phyloP scores from a whole-genome alignment of 2,113 vertebrate genomes.

The Hippocampus guttulatus region DNA sequence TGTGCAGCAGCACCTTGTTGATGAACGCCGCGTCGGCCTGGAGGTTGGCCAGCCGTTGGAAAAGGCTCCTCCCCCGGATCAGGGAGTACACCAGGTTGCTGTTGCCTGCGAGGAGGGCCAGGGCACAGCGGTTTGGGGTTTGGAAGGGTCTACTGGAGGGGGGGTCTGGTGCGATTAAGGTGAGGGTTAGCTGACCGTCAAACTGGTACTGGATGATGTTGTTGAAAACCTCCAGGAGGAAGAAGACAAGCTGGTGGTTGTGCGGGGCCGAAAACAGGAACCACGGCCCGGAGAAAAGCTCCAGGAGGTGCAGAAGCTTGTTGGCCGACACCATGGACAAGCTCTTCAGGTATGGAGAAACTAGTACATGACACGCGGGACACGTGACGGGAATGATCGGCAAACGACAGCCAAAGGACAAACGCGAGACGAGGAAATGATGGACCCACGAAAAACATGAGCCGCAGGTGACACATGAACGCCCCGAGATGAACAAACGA shows the following conservation, averaged over 20 bases:
- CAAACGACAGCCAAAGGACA: background rate
- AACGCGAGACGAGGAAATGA: too few relatives aligned
- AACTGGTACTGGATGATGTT: slow-evolving; percentile 99
- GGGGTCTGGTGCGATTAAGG: background rate
- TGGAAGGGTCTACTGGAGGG: background rate
- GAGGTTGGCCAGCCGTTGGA: slow-evolving; percentile 94
- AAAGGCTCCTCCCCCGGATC: slow-evolving; percentile 88
- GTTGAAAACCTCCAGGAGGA: slow-evolving; percentile 95
- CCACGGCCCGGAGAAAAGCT: slow-evolving; percentile 92
- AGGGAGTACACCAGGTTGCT: slow-evolving; percentile 91
- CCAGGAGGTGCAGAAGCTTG: slow-evolving; percentile 92
- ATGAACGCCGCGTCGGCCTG: slow-evolving; percentile 78
- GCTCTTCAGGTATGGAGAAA: slow-evolving; percentile 95
- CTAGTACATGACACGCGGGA: slow-evolving; percentile 45
- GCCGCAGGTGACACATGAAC: too few relatives aligned
- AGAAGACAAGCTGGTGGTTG: slow-evolving; percentile 96
- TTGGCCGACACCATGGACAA: slow-evolving; percentile 96
- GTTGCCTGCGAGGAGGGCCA: slow-evolving; percentile 78
- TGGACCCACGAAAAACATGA: too few relatives aligned
- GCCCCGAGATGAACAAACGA: background rate
- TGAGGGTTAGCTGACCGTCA: slow-evolving; percentile 77
- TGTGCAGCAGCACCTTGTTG: slow-evolving; percentile 77
- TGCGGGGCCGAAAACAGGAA: slow-evolving; percentile 87
- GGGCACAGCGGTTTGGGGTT: too few relatives aligned
- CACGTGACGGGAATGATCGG: background rate